A percentile compares a stretch with the other conserved stretches of the same genome.
phyloP scores from a whole-genome alignment of 1,140 invertebrate genomes.

The Halesus radiatus region DNA sequence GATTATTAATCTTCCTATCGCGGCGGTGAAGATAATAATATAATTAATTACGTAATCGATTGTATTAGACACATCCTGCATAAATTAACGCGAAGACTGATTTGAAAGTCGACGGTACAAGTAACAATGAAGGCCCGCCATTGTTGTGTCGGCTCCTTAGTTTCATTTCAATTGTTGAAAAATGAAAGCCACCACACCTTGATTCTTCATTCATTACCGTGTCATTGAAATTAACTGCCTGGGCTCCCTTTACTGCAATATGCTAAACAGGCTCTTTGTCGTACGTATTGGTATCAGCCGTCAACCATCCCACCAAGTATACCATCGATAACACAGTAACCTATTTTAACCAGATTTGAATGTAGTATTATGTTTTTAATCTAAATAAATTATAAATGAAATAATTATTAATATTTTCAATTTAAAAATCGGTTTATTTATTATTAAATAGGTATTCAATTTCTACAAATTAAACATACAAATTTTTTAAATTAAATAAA shows the following conservation, averaged over 20 bases:
- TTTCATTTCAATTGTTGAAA: constrained; percentile 25
- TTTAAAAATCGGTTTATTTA: too few relatives aligned
- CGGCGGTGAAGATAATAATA: background rate
- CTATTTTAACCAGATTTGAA: too few relatives aligned
- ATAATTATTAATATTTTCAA: too few relatives aligned
- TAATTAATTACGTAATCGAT: constrained; percentile 10
- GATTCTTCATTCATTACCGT: background rate
- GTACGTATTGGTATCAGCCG: background rate
- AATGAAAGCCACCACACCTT: constrained; percentile 24
- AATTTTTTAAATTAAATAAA: too few relatives aligned
- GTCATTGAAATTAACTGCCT: background rate
- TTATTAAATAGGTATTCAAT: too few relatives aligned
- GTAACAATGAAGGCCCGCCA: background rate
- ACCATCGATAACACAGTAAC: too few relatives aligned
- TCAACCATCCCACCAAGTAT: too few relatives aligned
- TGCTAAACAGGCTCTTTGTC: background rate
- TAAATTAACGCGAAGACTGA: constrained; percentile 1
- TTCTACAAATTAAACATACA: too few relatives aligned
- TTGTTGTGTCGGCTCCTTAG: background rate
- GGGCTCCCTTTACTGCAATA: background rate
- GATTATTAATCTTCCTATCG: too few relatives aligned
- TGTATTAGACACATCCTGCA: background rate
- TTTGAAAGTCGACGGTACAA: constrained; percentile 1
- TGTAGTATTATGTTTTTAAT: too few relatives aligned
- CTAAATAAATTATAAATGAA: too few relatives aligned